These are phyloP conservation scores for Glomeris marginata DNA, from an alignment of 2,888 invertebrate species.

Conservation along the genomic window DNA sequence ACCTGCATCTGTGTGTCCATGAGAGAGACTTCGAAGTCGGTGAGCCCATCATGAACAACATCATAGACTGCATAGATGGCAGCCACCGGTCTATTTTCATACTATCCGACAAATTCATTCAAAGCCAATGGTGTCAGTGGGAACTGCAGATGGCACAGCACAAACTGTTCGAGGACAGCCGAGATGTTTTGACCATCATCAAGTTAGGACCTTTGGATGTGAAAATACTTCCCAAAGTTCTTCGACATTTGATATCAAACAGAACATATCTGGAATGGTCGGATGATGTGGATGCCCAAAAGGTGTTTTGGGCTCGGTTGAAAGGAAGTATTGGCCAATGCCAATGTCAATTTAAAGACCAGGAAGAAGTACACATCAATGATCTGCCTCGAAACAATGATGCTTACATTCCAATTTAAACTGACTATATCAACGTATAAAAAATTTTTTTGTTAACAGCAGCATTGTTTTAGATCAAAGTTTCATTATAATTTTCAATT, in stretches of 20 bases:
- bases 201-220: constrained; percentile 40
- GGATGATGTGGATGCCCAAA: background rate
- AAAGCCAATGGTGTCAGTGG: constrained; percentile 56
- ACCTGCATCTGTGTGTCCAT: constrained; percentile 43
- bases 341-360: background rate
- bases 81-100: constrained; percentile 49
- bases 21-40: constrained; percentile 52
- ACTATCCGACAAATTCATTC: constrained; percentile 49
- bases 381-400: too few relatives aligned
- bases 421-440: too few relatives aligned
- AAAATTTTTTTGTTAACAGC: too few relatives aligned
- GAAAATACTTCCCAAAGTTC: constrained; percentile 2
- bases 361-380: too few relatives aligned
- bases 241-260: constrained; percentile 2
- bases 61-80: constrained; percentile 45
- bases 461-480: too few relatives aligned
- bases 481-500: too few relatives aligned
- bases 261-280: constrained; percentile 5
- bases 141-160: constrained; percentile 53
- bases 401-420: too few relatives aligned
- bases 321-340: constrained; percentile 3
- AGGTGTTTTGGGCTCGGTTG: constrained; percentile 7
- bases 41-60: constrained; percentile 46
- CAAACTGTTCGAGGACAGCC: constrained; percentile 42
- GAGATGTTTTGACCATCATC: constrained; percentile 42